Base-by-base conservation (phyloP, 2,888 invertebrate genomes). In the Acleris emargana region DNA sequence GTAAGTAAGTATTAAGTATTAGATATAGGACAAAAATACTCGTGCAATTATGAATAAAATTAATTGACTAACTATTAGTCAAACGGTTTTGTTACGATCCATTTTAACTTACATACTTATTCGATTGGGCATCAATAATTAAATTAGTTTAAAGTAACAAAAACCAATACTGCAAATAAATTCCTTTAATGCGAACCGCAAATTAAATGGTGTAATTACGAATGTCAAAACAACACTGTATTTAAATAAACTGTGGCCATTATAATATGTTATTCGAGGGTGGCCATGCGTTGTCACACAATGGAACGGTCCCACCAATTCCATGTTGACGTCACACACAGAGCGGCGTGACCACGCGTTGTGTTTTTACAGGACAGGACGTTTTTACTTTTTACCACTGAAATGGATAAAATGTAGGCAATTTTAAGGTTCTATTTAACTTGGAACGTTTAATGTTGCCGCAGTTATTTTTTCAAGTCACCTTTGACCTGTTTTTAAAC, bases 251-350 rank as follows among this genome's bases (percentile, higher is more conserved):
- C 18, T 5, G 28, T 17, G 17, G 49, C 42, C 7, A 17, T 59
- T 50, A 25, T 42, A 16, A 49, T 49, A 52, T 47, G 42, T 42
- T 58, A 25, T 58, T 47, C 42, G 54, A 54, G 64, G 32, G 18
- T 53, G 22, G 25, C 64, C 64, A 60, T 59, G 60, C 61, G 61
- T 51, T 55, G 22, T 32, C n/a, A 20, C 47, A 66, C 66, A 66
- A 66, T 61, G 7, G 57, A 18, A 61, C 45, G 60, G 66, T 57
- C 51, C 66, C 66, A 66, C 66, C 66, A 66, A 66, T 66, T 57
- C 42, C 66, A n/a, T 66, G 66, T 66, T 61, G 25, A 38, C 38
- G 66, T 66, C 66, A 66, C 57, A 38, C 61, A 28, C 66, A 60
- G n/a, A 20, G 43, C 52, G 22, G 53, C 22, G 54, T 64, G 54